Percentiles rank a stretch among this genome's conserved stretches.
Conservation (phyloP, 2,797 vertebrate species). For the Enteromius mattozi region DNA sequence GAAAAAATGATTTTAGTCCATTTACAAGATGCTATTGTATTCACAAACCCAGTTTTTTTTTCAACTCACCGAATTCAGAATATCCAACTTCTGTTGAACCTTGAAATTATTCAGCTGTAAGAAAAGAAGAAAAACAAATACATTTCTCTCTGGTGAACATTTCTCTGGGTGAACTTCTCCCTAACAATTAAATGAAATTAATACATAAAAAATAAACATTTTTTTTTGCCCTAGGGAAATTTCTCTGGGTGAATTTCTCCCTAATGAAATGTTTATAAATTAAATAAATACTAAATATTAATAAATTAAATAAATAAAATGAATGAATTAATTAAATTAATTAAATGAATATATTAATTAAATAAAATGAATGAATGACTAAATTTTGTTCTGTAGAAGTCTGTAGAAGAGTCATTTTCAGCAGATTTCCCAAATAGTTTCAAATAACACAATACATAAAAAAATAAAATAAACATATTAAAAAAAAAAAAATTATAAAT, state of each 20-base stretch:
- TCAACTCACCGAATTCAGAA: conserved; percentile 77
- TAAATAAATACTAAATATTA: not conserved
- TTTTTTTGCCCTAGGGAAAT: not conserved
- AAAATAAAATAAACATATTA: too few species aligned
- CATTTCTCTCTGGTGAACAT: not conserved
- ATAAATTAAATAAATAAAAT: too few species aligned
- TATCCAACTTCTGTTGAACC: conserved; percentile 77
- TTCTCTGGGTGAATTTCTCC: not conserved
- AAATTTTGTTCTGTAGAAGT: too few species aligned
- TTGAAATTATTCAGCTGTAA: conserved; percentile 78
- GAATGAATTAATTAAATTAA: too few species aligned
- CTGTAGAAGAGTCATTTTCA: too few species aligned
- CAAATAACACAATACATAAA: too few species aligned
- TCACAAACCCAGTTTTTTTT: not conserved
- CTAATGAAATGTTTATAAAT: not conserved
- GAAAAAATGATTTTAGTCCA: not conserved
- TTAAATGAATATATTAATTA: too few species aligned
- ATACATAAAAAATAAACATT: too few species aligned
- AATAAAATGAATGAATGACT: too few species aligned
- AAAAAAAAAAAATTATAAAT: too few species aligned
- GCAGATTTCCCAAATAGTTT: too few species aligned
- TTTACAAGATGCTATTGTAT: not conserved
- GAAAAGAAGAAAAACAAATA: conserved; percentile 18
- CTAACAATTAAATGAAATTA: not conserved
- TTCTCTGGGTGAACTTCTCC: not conserved